phyloP scores from a whole-genome alignment of 1,140 invertebrate species.

The Brachionus paranguensis region DNA sequence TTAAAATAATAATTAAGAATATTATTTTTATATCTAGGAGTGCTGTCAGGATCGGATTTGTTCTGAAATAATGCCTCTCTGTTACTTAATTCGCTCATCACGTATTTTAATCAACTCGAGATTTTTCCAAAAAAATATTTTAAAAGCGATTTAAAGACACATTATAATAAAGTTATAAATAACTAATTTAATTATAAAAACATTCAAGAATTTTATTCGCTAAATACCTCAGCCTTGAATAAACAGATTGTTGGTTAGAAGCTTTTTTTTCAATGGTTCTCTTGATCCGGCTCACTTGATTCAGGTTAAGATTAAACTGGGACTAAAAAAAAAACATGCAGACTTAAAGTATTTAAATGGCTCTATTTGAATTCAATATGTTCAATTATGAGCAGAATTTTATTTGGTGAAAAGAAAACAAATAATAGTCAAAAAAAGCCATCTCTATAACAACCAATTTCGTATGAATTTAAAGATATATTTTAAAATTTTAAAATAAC shows the following conservation, averaged over 20 bases:
- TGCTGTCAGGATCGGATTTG: not conserved
- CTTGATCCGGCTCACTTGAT: not conserved
- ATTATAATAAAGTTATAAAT: not conserved
- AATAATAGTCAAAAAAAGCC: not conserved
- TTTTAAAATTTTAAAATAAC: not conserved
- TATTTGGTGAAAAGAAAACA: constrained; percentile 26
- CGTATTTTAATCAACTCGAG: not conserved
- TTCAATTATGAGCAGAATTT: constrained; percentile 1
- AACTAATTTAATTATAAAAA: not conserved
- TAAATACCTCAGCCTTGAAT: not conserved
- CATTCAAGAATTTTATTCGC: not conserved
- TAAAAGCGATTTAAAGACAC: not conserved
- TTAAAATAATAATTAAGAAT: constrained; percentile 31
- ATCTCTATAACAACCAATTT: constrained; percentile 25
- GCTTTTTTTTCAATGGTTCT: not conserved
- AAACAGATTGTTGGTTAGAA: not conserved
- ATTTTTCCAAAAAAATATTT: not conserved
- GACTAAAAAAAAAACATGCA: not conserved
- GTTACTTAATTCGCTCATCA: constrained; percentile 2
- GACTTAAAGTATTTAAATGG: not conserved
- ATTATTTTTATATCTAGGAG: constrained; percentile 15
- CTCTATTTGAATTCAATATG: constrained; percentile 1
- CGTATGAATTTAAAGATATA: not conserved
- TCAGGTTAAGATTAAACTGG: not conserved
- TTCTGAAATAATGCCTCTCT: not conserved